Conservation (phyloP, 2,888 invertebrate genomes). For the Ceraclea dissimilis region DNA sequence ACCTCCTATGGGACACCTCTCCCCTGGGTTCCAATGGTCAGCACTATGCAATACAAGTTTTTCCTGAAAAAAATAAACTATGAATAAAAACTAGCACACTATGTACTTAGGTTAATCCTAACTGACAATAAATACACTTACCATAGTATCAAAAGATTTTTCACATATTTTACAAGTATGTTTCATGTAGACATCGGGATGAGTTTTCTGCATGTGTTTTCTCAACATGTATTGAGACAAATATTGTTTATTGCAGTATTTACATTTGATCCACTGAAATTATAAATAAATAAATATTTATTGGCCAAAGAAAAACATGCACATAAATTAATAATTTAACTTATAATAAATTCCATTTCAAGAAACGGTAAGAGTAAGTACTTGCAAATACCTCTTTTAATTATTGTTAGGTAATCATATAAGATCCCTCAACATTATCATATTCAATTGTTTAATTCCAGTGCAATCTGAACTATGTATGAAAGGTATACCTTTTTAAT, state of each 20-base stretch:
- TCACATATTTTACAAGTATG: slow-evolving; percentile 8
- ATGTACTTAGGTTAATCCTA: too few species aligned
- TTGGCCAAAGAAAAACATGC: too few species aligned
- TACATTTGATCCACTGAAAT: slow-evolving; percentile 8
- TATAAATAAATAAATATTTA: too few species aligned
- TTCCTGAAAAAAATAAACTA: slow-evolving; percentile 5
- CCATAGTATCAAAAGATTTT: slow-evolving; percentile 6
- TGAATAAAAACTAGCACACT: too few species aligned
- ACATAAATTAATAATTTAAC: too few species aligned
- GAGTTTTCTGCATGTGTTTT: slow-evolving; percentile 8
- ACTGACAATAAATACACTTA: too few species aligned
- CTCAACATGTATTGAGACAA: slow-evolving; percentile 3
- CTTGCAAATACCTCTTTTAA: too few species aligned
- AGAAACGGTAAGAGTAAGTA: too few species aligned
- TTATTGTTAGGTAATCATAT: too few species aligned
- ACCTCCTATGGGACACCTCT: slow-evolving; percentile 7
- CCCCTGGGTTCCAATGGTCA: slow-evolving; percentile 11
- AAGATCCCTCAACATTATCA: too few species aligned
- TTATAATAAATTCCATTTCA: too few species aligned
- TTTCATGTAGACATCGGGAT: not conserved
- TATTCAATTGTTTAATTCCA: too few species aligned
- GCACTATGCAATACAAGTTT: slow-evolving; percentile 6
- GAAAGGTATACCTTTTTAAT: not conserved
- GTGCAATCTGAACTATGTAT: not conserved
- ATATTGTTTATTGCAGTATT: slow-evolving; percentile 8